Evolutionary conservation across 2,113 vertebrate species (phyloP).

Genomic region (Pterocles gutturalis): DNA sequence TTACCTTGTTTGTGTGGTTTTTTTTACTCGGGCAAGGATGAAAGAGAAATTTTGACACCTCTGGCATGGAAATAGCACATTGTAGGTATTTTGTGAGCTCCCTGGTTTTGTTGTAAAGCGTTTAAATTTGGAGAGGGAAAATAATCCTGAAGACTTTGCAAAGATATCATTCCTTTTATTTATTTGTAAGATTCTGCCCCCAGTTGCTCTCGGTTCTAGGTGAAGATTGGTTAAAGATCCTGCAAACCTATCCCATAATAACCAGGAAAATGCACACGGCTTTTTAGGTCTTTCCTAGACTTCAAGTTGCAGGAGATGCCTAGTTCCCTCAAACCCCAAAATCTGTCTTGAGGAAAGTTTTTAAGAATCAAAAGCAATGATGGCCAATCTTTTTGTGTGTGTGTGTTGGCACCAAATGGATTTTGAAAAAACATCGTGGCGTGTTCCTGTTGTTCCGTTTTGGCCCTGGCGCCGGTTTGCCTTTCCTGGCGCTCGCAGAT

Average conservation of each 20-base stretch:
- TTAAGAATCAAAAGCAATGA: background rate
- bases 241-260: background rate
- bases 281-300: background rate
- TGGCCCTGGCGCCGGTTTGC: background rate
- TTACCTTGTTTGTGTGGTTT: background rate
- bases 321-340: background rate
- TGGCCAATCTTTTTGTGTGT: background rate
- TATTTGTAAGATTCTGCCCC: background rate
- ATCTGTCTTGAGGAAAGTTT: background rate
- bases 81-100: background rate
- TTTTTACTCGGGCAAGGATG: background rate
- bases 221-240: background rate
- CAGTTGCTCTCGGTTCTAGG: background rate
- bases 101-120: background rate
- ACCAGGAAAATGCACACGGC: background rate
- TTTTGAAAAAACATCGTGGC: background rate
- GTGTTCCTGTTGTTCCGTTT: background rate
- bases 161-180: background rate
- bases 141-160: background rate
- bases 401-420: background rate
- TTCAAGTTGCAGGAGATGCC: background rate
- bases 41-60: background rate
- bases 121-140: background rate
- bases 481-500: background rate
- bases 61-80: background rate